Percentiles rank a stretch among this genome's conserved stretches.
Evolutionary conservation across 1,140 invertebrate genomes (phyloP).

Genomic region (Dendrolimus kikuchii): DNA sequence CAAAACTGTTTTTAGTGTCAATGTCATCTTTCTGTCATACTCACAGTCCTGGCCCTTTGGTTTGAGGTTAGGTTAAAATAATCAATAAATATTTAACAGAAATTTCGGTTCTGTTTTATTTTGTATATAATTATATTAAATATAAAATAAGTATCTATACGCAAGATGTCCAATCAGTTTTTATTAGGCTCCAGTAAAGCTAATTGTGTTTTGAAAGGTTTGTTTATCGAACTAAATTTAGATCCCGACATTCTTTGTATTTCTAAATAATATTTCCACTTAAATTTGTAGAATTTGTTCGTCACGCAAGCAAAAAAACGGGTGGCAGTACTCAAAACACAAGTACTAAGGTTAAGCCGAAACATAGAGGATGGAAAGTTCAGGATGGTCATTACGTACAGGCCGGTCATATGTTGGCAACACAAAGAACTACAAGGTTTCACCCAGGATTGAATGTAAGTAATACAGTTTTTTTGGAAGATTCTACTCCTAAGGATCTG

Average conservation of each 20-base stretch:
- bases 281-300: conserved; percentile 51
- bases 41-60: too few relatives aligned
- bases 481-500: too few relatives aligned
- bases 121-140: too few relatives aligned
- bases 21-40: too few relatives aligned
- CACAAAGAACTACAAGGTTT: conserved; percentile 79
- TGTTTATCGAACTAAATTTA: background rate
- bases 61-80: too few relatives aligned
- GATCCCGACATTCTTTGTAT: background rate
- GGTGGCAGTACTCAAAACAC: conserved; percentile 77
- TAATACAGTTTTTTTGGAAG: conserved; percentile 1
- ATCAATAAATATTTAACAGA: too few relatives aligned
- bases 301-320: conserved; percentile 80
- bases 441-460: conserved; percentile 87
- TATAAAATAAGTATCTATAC: too few relatives aligned
- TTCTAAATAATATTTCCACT: conserved; percentile 1
- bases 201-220: too few relatives aligned
- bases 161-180: too few relatives aligned
- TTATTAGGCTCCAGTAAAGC: too few relatives aligned
- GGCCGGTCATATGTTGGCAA: conserved; percentile 78
- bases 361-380: conserved; percentile 80
- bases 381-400: conserved; percentile 78
- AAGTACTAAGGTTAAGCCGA: conserved; percentile 76
- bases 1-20: too few relatives aligned
- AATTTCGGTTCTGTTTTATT: too few relatives aligned